These are phyloP conservation scores for Coenonympha arcania DNA, from an alignment of 2,888 invertebrate genomes.

Conservation along the genomic window DNA sequence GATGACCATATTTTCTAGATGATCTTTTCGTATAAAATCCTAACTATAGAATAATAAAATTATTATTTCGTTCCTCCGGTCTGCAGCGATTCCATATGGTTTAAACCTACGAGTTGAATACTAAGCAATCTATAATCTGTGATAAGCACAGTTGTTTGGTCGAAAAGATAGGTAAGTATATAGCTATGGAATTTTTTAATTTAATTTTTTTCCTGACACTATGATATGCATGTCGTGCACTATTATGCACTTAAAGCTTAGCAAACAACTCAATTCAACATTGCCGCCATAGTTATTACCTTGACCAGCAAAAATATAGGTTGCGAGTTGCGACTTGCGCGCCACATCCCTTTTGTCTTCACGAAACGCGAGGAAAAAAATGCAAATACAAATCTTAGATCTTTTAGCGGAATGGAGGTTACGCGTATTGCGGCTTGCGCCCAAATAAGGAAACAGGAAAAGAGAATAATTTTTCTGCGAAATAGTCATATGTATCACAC, in stretches of 20 bases:
- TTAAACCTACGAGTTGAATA: no score
- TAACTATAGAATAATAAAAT: no score
- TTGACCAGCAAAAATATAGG: slow-evolving; percentile 15
- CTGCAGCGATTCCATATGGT: no score
- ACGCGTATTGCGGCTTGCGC: neutral
- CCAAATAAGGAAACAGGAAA: slow-evolving; percentile 1
- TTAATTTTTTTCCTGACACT: neutral
- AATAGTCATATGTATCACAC: no score
- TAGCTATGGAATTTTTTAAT: neutral
- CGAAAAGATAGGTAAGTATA: neutral
- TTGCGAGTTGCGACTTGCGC: slow-evolving; percentile 3
- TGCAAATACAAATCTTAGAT: slow-evolving; percentile 7
- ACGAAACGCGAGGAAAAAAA: neutral
- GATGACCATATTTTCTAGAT: no score
- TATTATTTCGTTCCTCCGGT: no score
- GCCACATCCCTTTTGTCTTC: slow-evolving; percentile 1
- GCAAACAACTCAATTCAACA: slow-evolving; percentile 13
- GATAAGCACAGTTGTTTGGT: neutral
- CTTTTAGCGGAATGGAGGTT: neutral
- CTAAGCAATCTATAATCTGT: no score
- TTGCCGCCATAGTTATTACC: slow-evolving; percentile 6
- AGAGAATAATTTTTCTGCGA: neutral
- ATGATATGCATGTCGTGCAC: neutral
- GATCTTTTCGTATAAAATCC: no score
- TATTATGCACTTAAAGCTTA: neutral